Percentiles rank a stretch among this genome's conserved stretches.
Conservation (phyloP, 2,113 vertebrate species). For the Chaetodon trifascialis region DNA sequence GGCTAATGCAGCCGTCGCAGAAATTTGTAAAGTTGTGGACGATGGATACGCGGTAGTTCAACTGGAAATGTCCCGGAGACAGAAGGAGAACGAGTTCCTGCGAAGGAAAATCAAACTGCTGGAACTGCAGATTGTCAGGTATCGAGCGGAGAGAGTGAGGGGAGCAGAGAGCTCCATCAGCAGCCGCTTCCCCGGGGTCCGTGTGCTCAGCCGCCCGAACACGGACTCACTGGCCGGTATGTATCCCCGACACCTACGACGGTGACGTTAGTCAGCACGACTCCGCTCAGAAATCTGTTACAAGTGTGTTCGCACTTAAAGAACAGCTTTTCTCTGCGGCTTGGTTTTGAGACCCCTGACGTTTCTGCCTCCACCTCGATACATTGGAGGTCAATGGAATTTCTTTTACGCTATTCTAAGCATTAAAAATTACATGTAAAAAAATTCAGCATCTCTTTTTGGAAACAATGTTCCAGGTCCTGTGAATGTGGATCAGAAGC, state of each 20-base stretch:
- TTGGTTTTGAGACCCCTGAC: no score
- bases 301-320: neutral
- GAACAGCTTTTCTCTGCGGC: no score
- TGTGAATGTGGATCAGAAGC: neutral
- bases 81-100: constrained; percentile 78
- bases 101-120: constrained; percentile 68
- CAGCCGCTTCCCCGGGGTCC: constrained; percentile 56
- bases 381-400: no score
- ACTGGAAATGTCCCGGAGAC: constrained; percentile 68
- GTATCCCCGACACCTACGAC: neutral
- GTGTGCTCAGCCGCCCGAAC: constrained; percentile 48
- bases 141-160: constrained; percentile 56
- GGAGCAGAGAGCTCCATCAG: constrained; percentile 36
- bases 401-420: no score
- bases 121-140: constrained; percentile 67
- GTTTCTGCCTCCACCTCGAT: no score
- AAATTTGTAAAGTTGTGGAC: constrained; percentile 78
- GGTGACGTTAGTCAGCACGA: no score
- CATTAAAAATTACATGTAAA: no score
- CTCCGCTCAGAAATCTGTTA: neutral
- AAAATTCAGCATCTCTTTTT: no score
- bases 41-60: constrained; percentile 72
- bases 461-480: no score
- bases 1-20: constrained; percentile 76
- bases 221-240: constrained; percentile 43